These are phyloP conservation scores for Myodes glareolus DNA, from an alignment of 2,113 vertebrate genomes.

Conservation along the genomic window DNA sequence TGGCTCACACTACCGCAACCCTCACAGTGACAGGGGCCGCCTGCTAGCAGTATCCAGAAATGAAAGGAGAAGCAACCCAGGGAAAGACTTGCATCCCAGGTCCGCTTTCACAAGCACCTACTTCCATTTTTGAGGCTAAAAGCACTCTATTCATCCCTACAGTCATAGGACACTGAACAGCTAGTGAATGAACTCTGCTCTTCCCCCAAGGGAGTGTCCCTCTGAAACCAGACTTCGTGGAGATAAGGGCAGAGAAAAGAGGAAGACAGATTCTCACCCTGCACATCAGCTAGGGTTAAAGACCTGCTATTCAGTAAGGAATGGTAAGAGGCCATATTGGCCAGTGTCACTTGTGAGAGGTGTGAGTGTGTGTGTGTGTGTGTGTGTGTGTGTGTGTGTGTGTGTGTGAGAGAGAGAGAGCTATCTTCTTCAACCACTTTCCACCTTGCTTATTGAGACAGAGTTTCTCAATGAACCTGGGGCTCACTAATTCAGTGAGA, in stretches of 20 bases:
- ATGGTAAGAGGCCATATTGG: neutral
- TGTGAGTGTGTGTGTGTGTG: neutral
- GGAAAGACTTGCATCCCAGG: neutral
- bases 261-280: neutral
- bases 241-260: neutral
- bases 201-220: neutral
- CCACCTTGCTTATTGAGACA: neutral
- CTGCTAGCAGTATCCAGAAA: neutral
- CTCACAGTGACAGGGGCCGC: neutral
- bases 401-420: neutral
- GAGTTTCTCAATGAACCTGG: neutral
- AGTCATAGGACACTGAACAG: neutral
- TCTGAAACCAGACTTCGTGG: slow-evolving; percentile 25
- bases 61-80: slow-evolving; percentile 39
- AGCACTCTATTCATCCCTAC: neutral
- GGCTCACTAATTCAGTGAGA: neutral
- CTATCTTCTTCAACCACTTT: neutral
- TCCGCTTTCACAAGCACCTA: slow-evolving; percentile 43
- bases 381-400: neutral
- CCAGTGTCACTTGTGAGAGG: neutral
- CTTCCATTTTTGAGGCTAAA: slow-evolving; percentile 40
- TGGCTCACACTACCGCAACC: no score
- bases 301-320: neutral
- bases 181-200: slow-evolving; percentile 23
- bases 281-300: neutral